Percentiles rank a stretch among this genome's conserved stretches.
These are phyloP conservation scores for Papilio glaucus DNA, from an alignment of 1,140 invertebrate genomes.

Conservation along the genomic window DNA sequence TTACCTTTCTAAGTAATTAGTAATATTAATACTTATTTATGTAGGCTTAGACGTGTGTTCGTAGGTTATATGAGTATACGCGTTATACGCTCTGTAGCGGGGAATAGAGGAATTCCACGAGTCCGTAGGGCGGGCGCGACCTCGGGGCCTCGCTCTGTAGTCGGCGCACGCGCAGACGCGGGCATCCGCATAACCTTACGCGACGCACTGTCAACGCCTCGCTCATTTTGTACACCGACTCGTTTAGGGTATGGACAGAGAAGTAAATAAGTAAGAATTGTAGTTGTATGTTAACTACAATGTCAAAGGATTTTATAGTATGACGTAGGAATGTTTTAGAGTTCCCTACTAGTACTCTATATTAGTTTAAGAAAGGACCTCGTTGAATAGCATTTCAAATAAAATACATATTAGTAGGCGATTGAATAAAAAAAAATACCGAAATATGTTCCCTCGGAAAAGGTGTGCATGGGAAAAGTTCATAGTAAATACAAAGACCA, in stretches of 20 bases:
- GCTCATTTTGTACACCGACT: neutral
- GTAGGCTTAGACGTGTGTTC: no score
- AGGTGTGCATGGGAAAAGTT: no score
- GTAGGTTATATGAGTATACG: constrained; percentile 28
- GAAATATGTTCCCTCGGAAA: no score
- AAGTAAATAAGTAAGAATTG: neutral
- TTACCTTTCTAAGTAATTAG: no score
- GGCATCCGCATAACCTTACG: constrained; percentile 72
- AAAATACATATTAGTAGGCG: no score
- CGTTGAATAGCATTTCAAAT: neutral
- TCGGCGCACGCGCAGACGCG: constrained; percentile 57
- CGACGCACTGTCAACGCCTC: constrained; percentile 43
- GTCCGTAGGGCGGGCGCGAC: constrained; percentile 48
- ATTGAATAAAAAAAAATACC: no score
- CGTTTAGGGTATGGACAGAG: neutral
- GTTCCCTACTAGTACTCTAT: neutral
- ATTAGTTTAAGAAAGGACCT: neutral
- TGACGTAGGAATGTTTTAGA: constrained; percentile 8
- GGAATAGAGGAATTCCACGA: constrained; percentile 46
- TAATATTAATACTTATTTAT: no score
- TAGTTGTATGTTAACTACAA: no score
- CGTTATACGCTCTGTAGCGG: constrained; percentile 31
- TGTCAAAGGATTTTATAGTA: no score
- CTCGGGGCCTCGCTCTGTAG: constrained; percentile 56
- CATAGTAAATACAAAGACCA: no score